Base-by-base conservation (phyloP, 2,797 vertebrate species). In the Perdix hodgsoniae region DNA sequence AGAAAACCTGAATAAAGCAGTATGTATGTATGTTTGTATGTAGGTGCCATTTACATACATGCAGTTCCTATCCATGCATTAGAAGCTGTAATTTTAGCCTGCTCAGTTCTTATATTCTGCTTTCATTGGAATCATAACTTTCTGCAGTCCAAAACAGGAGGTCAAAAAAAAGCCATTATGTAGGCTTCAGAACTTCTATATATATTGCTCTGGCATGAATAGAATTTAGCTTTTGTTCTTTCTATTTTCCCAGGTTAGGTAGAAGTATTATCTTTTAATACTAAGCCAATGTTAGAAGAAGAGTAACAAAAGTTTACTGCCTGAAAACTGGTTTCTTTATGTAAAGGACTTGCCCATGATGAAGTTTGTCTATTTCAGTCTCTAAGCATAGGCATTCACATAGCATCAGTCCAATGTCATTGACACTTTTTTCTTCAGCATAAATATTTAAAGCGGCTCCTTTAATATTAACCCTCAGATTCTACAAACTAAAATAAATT, bases 31-130 rank as follows among this genome's bases (percentile, higher is more conserved):
- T 82, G 57, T 71, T 67, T 87, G 67, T 63, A 31, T 82, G 63
- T 67, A 72, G 54, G 52, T 91, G 75, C 78, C 93, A 60, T 91
- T 91, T 92, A 84, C 88, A 83, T 86, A 70, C 22, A 39, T 60
- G 45, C 15, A 76, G 88, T 95, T 90, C 88, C 73, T 93, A 67
- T 86, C 16, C 26, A 1, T 60, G n/a, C 31, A 37, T 74, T 79
- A 81, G 50, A 57, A 90, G 56, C 31, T 37, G 64, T 66, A 27
- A 2, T 0, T 69, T 76, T 37, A 77, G 57, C n/a, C 29, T 85
- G 49, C 61, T 71, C 49, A 18, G 39, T 65, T 0, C 0, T 23
- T 77, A 9, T 79, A n/a, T 69, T 93, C 78, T 82, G 42, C 57
- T 47, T 85, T 47, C 56, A 12, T 33, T 78, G 50, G 70, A 52